phyloP scores from a whole-genome alignment of 2,113 vertebrate species.

The Phylloscopus whistleri region DNA sequence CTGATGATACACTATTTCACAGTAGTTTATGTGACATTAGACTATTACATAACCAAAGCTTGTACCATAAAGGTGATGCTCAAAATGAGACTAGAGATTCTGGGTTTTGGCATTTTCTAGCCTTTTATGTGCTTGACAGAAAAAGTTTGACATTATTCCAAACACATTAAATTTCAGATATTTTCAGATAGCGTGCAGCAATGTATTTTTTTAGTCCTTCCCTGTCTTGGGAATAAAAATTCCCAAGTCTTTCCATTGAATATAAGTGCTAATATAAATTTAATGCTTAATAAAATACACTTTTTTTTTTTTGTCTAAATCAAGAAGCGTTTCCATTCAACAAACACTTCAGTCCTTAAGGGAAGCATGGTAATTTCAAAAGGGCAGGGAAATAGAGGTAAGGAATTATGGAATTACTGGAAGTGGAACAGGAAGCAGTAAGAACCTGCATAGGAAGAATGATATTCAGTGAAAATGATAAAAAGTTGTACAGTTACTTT shows the following conservation, averaged over 20 bases:
- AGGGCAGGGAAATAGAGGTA: neutral
- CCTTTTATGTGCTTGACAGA: neutral
- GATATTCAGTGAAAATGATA: neutral
- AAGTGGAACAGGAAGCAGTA: neutral
- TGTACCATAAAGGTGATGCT: neutral
- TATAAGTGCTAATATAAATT: neutral
- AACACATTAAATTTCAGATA: neutral
- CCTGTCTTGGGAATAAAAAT: neutral
- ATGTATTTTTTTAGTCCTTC: neutral
- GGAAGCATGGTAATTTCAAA: neutral
- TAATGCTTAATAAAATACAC: neutral
- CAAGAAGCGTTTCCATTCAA: neutral
- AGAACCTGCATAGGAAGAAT: neutral
- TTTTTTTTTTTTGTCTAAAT: neutral
- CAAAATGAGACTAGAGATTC: neutral
- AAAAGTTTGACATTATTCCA: neutral
- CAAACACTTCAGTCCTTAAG: neutral
- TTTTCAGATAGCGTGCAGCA: neutral
- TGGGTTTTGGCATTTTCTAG: neutral
- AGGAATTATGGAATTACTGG: neutral
- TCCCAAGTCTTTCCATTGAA: neutral
- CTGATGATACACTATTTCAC: neutral
- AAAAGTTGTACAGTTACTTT: neutral
- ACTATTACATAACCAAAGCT: neutral
- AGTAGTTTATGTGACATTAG: neutral